phyloP scores from a whole-genome alignment of 2,888 invertebrate species.

The Trichogramma dendrolimi region DNA sequence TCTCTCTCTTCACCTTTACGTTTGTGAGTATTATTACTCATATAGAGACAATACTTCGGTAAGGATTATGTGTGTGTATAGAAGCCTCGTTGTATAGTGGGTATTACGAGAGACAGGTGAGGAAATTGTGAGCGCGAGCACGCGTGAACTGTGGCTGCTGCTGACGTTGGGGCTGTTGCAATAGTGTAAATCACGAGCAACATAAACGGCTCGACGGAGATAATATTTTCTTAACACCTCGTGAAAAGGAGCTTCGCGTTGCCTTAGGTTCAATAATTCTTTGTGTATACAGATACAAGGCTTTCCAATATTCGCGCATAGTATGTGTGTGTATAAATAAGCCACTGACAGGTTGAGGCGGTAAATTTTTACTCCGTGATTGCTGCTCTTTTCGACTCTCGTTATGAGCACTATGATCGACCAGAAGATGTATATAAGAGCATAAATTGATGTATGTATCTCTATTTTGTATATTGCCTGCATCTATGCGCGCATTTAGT shows the following conservation, averaged over 20 bases:
- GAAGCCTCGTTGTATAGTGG: no score
- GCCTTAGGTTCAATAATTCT: neutral
- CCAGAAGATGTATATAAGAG: no score
- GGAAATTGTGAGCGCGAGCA: neutral
- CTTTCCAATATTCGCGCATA: neutral
- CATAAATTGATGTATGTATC: no score
- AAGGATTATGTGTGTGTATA: no score
- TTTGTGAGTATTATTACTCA: neutral
- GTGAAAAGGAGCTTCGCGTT: slow-evolving; percentile 29
- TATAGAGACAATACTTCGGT: no score
- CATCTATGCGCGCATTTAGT: no score
- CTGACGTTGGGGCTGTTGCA: neutral
- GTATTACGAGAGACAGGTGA: no score
- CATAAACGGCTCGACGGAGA: slow-evolving; percentile 34
- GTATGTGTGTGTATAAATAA: neutral
- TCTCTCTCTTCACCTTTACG: slow-evolving; percentile 8
- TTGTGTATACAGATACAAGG: neutral
- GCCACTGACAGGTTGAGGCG: slow-evolving; percentile 1
- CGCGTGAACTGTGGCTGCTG: slow-evolving; percentile 5
- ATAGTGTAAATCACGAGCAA: slow-evolving; percentile 38
- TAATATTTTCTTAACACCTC: slow-evolving; percentile 42
- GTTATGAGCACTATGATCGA: no score
- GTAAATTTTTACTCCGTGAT: slow-evolving; percentile 21
- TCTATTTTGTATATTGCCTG: no score
- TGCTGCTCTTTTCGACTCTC: slow-evolving; percentile 1